Evolutionary conservation across 2,113 vertebrate species (phyloP), one percentile per base, ranked within the genome.

Genomic region (Chamaea fasciata): DNA sequence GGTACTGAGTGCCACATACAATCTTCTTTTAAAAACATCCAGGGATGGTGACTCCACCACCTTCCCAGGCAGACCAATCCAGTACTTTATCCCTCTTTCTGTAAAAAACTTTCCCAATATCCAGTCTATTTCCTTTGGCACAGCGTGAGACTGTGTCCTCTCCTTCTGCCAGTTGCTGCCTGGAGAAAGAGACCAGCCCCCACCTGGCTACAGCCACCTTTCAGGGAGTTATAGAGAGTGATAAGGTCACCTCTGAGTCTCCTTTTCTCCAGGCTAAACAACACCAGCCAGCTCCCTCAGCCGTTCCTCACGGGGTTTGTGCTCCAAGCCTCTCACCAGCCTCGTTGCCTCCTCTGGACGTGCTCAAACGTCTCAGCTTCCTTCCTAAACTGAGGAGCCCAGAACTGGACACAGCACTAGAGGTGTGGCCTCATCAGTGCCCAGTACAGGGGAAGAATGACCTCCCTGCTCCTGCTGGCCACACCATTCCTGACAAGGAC

Each of bases 361-460:
- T 1, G 0, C 26, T 69, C 46, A 20, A 69, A 26, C 1, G 0
- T 37, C n/a, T 27, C 67, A 11, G 12, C 0, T 5, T 50, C 46
- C 26, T 37, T 28, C 46, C 24, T 3, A 11, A 37, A 16, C 19
- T 30, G 67, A 50, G 67, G 65, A 26, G 1, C 23, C 23, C 57
- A 60, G 57, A 27, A 9, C 57, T 60, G 23, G 56, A 24, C 33
- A 35, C 14, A 23, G 56, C 56, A n/a, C 33, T n/a, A 6, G 1
- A 23, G 33, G 21, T 57, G 33, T 15, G 21, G 8, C 33, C 56
- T 24, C 33, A 57, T 13, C 56, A 35, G 33, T 57, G 21, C 33
- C 14, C 2, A 15, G 21, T 5, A 23, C 33, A 35, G 56, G 56
- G 33, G 21, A 15, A 15, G 33, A 49, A 35, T 49, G 44, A 68